Evolutionary conservation across 1,140 invertebrate species (phyloP), one percentile per base, ranked within the genome.

Genomic region (Stenopsyche tienmushanensis): DNA sequence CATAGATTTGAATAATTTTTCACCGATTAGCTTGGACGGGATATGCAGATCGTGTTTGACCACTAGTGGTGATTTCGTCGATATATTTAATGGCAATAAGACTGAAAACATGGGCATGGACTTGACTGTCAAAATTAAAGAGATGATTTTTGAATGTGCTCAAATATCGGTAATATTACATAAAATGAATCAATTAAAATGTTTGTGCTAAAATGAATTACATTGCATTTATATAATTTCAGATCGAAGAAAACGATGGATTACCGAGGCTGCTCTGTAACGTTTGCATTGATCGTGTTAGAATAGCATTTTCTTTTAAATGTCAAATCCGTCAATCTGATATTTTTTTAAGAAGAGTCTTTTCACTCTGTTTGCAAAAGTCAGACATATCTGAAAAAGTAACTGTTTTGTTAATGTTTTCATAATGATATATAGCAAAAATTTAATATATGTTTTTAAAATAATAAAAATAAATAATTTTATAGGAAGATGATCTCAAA

Each of bases 261-360:
- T 60, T 60, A 17, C 57, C 57, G 2, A 21, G 47, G 20, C 25
- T 26, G n/a, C n/a, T 60, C 5, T 60, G 57, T 34, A 47, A 42
- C 29, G 8, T 20, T 9, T 60, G 57, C 18, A 34, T 44, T 9
- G 41, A 60, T 8, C 41, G 34, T 26, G 57, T 21, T 47, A 23
- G 21, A 5, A 20, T 21, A 47, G 41, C 57, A n/a, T 60, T 47
- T 29, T 44, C 57, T n/a, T 60, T 60, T 47, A 17, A 42, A 45
- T 34, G 44, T 3, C 57, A 60, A 60, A 60, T 44, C 24, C 20
- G 23, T 3, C 42, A 60, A 47, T 60, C 57, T 29, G 57, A 60
- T 18, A 29, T 10, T 26, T 34, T 60, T 9, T 47, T 60, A 39
- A 24, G 26, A 26, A 60, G 20, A 42, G 26, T 39, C 1, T 1